Conservation (phyloP, 2,113 vertebrate genomes). For the Pelecanus crispus region DNA sequence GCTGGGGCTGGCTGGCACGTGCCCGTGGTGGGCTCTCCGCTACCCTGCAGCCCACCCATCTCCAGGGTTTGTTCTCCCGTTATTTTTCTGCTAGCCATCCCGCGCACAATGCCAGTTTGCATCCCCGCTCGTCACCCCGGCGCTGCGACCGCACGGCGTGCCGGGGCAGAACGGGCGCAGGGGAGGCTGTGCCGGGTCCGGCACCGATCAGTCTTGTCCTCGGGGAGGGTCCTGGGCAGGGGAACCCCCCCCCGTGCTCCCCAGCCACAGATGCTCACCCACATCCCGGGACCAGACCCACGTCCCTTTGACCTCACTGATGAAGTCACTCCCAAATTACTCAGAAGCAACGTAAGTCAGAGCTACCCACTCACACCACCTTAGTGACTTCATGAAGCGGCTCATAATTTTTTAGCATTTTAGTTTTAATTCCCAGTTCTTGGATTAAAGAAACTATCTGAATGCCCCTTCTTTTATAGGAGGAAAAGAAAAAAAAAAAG, state of each 20-base stretch:
- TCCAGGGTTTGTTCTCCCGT: not conserved
- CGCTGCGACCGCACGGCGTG: fast-evolving
- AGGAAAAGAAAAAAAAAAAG: not conserved
- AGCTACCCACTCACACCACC: not conserved
- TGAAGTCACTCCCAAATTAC: not conserved
- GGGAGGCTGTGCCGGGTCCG: fast-evolving
- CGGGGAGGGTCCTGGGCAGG: not conserved
- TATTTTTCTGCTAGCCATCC: not conserved
- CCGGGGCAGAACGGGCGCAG: fast-evolving
- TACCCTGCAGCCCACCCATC: not conserved
- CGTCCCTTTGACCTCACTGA: not conserved
- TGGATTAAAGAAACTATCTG: not conserved
- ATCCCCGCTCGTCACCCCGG: not conserved
- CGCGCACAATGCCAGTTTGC: fast-evolving
- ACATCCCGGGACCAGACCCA: not conserved
- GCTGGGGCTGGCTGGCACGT: not conserved
- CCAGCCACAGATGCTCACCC: not conserved
- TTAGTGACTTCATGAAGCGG: not conserved
- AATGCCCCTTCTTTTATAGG: not conserved
- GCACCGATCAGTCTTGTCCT: not conserved
- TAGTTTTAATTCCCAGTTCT: not conserved
- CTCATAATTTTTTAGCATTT: not conserved
- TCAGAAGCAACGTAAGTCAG: not conserved
- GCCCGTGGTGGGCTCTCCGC: not conserved
- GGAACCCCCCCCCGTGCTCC: not conserved